A percentile compares a stretch with the other conserved stretches of the same genome.
These are phyloP conservation scores for Elmis aenea DNA, from an alignment of 2,888 invertebrate species.

Conservation along the genomic window DNA sequence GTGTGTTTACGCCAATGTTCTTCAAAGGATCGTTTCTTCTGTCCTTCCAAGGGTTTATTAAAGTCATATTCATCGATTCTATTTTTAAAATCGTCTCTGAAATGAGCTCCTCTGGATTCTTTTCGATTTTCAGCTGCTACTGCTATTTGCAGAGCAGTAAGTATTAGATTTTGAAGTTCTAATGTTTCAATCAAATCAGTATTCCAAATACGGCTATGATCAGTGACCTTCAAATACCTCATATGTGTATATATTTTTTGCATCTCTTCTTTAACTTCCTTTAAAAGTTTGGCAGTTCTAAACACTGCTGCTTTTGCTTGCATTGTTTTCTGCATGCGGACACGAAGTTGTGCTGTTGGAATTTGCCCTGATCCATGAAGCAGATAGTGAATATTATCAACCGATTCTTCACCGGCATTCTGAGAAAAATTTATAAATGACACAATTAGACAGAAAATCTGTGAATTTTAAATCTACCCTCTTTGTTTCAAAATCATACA, in stretches of 20 bases:
- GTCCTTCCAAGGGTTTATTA: conserved; percentile 83
- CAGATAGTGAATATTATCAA: conserved; percentile 85
- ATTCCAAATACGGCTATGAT: conserved; percentile 85
- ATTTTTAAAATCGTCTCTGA: conserved; percentile 90
- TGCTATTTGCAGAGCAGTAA: conserved; percentile 91
- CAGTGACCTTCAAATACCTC: conserved; percentile 73
- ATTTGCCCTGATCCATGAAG: conserved; percentile 73
- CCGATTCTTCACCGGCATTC: conserved; percentile 88
- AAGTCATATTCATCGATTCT: conserved; percentile 92
- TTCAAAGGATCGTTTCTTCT: conserved; percentile 64
- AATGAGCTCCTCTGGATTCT: conserved; percentile 98
- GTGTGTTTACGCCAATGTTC: conserved; percentile 99
- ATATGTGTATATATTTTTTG: conserved; percentile 70
- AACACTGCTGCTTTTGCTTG: conserved; percentile 97
- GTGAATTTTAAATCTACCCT: no score
- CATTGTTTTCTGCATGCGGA: conserved; percentile 96
- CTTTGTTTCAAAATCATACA: no score
- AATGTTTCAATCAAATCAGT: conserved; percentile 93
- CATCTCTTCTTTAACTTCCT: conserved; percentile 70
- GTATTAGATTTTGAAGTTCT: conserved; percentile 93
- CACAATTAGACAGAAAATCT: no score
- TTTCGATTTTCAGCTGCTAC: conserved; percentile 87
- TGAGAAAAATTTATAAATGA: no score
- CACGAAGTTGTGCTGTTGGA: conserved; percentile 78
- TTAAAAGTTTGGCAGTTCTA: conserved; percentile 81